Percentiles rank a stretch among this genome's conserved stretches.
Conservation (phyloP, 30 jellyfish, hydroid and myxozoan genomes). For the Nemopilema nomurai region DNA sequence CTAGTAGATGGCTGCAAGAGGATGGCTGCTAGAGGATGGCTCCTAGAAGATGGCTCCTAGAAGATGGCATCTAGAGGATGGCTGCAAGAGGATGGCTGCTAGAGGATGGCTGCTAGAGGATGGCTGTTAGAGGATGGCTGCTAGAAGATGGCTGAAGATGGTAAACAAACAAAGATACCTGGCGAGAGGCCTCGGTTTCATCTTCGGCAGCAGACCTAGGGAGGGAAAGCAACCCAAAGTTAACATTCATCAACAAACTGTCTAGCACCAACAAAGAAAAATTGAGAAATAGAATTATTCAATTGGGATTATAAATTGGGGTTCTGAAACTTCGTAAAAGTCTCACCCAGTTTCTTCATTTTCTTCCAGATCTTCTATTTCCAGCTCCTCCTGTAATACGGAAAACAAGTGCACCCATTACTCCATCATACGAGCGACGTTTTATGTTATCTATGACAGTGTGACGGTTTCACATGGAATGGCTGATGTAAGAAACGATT, state of each 20-base stretch:
- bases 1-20: too few species aligned
- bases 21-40: too few species aligned
- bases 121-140: too few species aligned
- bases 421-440: too few species aligned
- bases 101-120: too few species aligned
- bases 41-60: too few species aligned
- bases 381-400: slow-evolving; percentile 29
- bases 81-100: too few species aligned
- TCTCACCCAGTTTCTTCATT: slow-evolving; percentile 47
- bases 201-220: slow-evolving; percentile 78
- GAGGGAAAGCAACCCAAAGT: background rate
- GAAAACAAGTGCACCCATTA: background rate
- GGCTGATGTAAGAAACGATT: background rate
- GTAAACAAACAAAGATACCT: slow-evolving; percentile 27
- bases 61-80: too few species aligned
- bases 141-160: background rate
- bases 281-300: background rate
- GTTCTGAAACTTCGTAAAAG: background rate
- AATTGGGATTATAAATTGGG: background rate
- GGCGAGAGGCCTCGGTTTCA: slow-evolving; percentile 85
- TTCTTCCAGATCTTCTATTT: slow-evolving; percentile 52
- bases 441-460: too few species aligned
- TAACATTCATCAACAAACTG: background rate
- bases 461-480: too few species aligned
- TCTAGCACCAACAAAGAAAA: too few species aligned